Evolutionary conservation across 2,113 vertebrate species (phyloP).

Genomic region (Alosa alosa): DNA sequence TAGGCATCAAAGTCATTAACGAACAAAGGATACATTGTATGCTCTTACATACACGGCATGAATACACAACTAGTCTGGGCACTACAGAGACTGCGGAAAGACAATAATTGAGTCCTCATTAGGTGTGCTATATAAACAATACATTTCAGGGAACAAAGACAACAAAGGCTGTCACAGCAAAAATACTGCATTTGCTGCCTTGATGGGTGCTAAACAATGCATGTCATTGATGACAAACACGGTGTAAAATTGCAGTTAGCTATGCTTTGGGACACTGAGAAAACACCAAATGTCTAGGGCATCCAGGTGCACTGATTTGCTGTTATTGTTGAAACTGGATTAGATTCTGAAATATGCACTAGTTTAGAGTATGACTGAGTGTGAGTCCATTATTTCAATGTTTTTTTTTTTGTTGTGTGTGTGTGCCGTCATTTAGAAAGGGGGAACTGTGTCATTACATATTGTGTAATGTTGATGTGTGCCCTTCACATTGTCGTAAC

Average conservation of each 20-base stretch:
- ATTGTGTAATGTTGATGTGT: background rate
- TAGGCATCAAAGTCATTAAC: background rate
- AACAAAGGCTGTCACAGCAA: background rate
- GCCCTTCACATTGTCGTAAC: background rate
- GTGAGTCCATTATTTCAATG: too few species aligned
- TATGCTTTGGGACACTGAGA: background rate
- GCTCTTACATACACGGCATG: background rate
- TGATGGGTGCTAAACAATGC: background rate
- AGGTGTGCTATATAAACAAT: background rate
- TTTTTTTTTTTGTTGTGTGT: background rate
- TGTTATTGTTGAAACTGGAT: background rate
- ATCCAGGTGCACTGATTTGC: too few species aligned
- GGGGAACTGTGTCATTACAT: background rate
- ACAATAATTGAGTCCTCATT: background rate
- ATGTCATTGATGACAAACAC: conserved; percentile 17
- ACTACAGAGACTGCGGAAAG: background rate
- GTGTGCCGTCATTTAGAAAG: background rate
- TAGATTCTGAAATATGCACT: background rate
- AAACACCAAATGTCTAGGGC: background rate
- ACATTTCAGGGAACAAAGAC: too few species aligned
- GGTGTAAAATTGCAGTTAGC: conserved; percentile 21
- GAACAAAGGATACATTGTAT: background rate
- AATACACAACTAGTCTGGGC: background rate
- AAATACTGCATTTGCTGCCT: background rate
- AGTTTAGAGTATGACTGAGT: background rate